Percentiles rank a stretch among this genome's conserved stretches.
phyloP scores from a whole-genome alignment of 2,797 vertebrate species.

The Esox lucius region DNA sequence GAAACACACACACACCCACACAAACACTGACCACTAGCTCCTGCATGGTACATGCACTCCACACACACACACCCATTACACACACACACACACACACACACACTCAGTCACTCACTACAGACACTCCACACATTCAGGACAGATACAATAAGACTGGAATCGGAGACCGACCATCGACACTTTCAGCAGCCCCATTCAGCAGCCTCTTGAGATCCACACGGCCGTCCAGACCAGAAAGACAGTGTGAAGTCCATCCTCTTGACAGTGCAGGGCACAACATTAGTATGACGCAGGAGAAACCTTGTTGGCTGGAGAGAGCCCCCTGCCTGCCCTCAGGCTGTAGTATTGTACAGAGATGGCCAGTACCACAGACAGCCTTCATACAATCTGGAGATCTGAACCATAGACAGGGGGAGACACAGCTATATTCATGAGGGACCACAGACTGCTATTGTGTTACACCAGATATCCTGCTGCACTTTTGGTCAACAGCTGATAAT shows the following conservation, averaged over 20 bases:
- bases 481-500: constrained; percentile 64
- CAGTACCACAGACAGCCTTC: constrained; percentile 33
- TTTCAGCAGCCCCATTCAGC: background rate
- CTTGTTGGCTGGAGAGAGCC: background rate
- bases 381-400: constrained; percentile 6
- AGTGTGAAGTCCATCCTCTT: background rate
- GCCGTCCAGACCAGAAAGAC: background rate
- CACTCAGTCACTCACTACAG: constrained; percentile 32
- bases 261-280: background rate
- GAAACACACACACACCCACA: constrained; percentile 40
- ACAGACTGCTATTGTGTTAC: constrained; percentile 69
- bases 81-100: constrained; percentile 4
- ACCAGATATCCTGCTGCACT: constrained; percentile 71
- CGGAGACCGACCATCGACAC: constrained; percentile 20
- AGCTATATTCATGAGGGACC: constrained; percentile 45
- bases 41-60: background rate
- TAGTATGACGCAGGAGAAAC: background rate
- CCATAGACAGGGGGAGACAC: constrained; percentile 18
- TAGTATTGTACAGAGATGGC: constrained; percentile 4
- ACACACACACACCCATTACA: constrained; percentile 22
- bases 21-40: background rate
- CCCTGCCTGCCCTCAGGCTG: background rate
- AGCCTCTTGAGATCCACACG: background rate
- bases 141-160: constrained; percentile 49
- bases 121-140: constrained; percentile 11